A percentile compares a stretch with the other conserved stretches of the same genome.
Evolutionary conservation across 2,113 vertebrate genomes (phyloP).

Genomic region (Macaca fascicularis): T2T-MFA8v1.1 NC_088377.1:173561001-173561500

Average conservation of each 20-base stretch:
- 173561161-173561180: not conserved
- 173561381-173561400: not conserved
- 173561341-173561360: not conserved
- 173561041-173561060: not conserved
- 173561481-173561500: not conserved
- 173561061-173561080: not conserved
- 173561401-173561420: not conserved
- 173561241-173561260: not conserved
- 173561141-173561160: not conserved
- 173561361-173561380: not conserved
- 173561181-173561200: not conserved
- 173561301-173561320: not conserved
- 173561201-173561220: not conserved
- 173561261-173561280: not conserved
- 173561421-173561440: slow-evolving; percentile 13
- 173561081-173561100: not conserved
- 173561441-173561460: slow-evolving; percentile 22
- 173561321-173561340: not conserved
- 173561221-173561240: not conserved
- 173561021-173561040: not conserved
- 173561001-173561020: not conserved
- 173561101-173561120: not conserved
- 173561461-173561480: not conserved
- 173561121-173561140: not conserved
- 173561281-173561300: not conserved